Evolutionary conservation across 2,113 vertebrate genomes (phyloP), one percentile per base, ranked within the genome.

Genomic region (Saguinus imperator): DNA sequence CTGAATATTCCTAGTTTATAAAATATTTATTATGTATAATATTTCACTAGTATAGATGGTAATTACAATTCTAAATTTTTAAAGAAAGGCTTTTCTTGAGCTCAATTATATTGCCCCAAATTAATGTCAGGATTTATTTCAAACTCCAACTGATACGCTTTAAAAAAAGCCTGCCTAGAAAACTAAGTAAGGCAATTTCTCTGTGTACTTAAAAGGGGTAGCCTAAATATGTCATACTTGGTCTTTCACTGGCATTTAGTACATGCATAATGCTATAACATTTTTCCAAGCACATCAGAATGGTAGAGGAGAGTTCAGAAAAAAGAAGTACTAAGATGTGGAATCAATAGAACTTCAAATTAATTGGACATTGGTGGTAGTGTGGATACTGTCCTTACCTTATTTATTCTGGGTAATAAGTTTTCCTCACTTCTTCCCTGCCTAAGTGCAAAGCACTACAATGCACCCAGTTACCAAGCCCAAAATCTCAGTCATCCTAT

Each of bases 71-170:
- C 43, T 87, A 37, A 77, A 87, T 52, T 61, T 92, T 91, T 70
- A 85, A 94, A 87, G 81, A 72, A 87, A 95, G 43, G 13, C 20
- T 72, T 91, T 86, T 86, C 45, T 87, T 87, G 45, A 96, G 32
- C 20, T 87, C 50, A 91, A 32, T 73, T 86, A 35, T 61, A 87
- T 64, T n/a, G 10, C 37, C 61, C 11, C 50, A 89, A 72, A 76
- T 94, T 87, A 83, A 77, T 50, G 17, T 91, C 45, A 80, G 8
- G 73, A 66, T 96, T 94, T 95, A 89, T 58, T 94, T 89, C 37
- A 93, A 79, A 76, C 21, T 89, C 91, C 57, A 66, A 68, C 32
- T 68, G 68, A 55, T n/a, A 43, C 37, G 73, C 7, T 76, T 57
- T 4, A 75, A 66, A 88, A 70, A 85, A 82, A 23, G 2, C 45